phyloP scores from a whole-genome alignment of 1,140 invertebrate species.

The Bursaphelenchus mucronatus region DNA sequence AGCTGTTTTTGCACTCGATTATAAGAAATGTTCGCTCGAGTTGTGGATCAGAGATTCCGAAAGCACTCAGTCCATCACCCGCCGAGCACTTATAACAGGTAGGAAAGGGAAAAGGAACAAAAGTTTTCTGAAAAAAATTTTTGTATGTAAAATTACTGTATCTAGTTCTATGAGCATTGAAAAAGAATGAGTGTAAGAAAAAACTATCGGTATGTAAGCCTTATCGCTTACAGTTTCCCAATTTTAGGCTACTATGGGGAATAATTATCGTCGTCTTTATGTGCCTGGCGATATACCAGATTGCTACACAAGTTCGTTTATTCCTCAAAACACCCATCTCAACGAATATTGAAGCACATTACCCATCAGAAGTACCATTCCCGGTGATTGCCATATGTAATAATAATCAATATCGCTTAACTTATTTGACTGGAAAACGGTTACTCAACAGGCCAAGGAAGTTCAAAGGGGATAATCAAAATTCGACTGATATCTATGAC shows the following conservation, averaged over 20 bases:
- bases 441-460: constrained; percentile 44
- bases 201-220: constrained; percentile 8
- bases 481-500: constrained; percentile 39
- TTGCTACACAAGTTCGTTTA: constrained; percentile 23
- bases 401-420: constrained; percentile 59
- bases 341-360: constrained; percentile 59
- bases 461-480: constrained; percentile 3
- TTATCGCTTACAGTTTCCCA: not conserved
- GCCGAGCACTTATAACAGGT: not conserved
- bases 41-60: constrained; percentile 2
- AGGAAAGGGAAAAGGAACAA: constrained; percentile 7
- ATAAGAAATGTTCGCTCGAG: no score
- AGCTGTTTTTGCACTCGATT: no score
- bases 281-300: constrained; percentile 16
- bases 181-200: not conserved
- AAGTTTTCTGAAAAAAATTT: not conserved
- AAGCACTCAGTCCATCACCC: constrained; percentile 5
- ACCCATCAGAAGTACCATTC: constrained; percentile 52
- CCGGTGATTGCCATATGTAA: constrained; percentile 60
- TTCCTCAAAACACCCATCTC: constrained; percentile 13
- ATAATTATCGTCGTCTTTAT: constrained; percentile 34
- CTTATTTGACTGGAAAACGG: constrained; percentile 50
- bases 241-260: constrained; percentile 38
- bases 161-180: not conserved
- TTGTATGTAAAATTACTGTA: not conserved